Evolutionary conservation across 2,888 invertebrate species (phyloP), one percentile per base, ranked within the genome.

Genomic region (Ennomos quercinarius): DNA sequence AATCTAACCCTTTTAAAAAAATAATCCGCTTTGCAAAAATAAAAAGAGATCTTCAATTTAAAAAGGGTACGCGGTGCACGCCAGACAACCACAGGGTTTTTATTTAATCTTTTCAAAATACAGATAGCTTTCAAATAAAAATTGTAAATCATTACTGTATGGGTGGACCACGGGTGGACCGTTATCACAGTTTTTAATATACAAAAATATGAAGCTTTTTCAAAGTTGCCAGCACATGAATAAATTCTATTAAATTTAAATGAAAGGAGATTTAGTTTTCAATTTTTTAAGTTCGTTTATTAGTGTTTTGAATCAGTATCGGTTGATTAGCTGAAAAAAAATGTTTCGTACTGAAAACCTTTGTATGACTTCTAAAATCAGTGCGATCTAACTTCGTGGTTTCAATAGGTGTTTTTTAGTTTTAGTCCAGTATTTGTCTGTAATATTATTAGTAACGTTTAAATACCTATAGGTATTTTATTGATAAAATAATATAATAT

Each of bases 21-120:
- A 81, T 89, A 89, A 90, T 89, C 90, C 81, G 85, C 88, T 90
- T 89, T 84, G 84, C 84, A 66, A 83, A 89, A 83, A 78, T 81
- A 77, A 81, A 79, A 78, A 64, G 66, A 61, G 63, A 70, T 64
- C 48, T 54, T 65, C 58, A 58, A 67, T 76, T 74, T 72, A 81
- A 81, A 86, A 87, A 80, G 81, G 84, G 80, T 83, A 78, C 66
- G 79, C 81, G 81, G 80, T 77, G 70, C 44, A 53, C 45, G 35
- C 61, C 68, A 75, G 71, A 74, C 72, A 80, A 86, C 89, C 87
- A 76, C 87, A 83, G 77, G 79, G 81, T 81, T 84, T 81, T 80
- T 49, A 48, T 79, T 85, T 81, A 86, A 86, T 83, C 81, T 61
- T 48, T 56, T 72, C 72, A 61, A 66, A 66, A 72, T 73, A 71